Evolutionary conservation across 2,113 vertebrate genomes (phyloP).

Genomic region (Eidolon helvum): DNA sequence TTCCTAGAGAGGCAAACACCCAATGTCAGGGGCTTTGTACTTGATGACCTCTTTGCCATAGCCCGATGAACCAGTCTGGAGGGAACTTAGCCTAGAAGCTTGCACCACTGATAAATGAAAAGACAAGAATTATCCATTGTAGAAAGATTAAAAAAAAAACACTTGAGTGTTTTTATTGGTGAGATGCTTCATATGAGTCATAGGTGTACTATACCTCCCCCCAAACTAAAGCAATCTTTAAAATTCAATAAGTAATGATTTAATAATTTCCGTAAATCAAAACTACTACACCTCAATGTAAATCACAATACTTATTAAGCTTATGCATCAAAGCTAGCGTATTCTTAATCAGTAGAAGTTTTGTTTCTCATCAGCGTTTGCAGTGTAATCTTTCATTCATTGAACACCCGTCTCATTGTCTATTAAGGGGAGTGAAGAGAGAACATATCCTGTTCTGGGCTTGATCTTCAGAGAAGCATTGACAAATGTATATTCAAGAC

Average conservation of each 20-base stretch:
- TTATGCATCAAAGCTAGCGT: neutral
- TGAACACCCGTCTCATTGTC: neutral
- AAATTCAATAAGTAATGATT: neutral
- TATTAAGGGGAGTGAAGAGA: neutral
- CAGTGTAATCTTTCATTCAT: neutral
- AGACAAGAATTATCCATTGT: slow-evolving; percentile 6
- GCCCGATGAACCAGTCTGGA: neutral
- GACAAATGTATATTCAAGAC: neutral
- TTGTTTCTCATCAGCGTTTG: neutral
- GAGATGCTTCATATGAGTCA: neutral
- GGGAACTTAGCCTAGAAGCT: neutral
- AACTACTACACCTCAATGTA: neutral
- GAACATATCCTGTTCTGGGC: neutral
- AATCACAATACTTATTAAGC: neutral
- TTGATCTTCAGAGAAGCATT: neutral
- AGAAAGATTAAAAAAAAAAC: slow-evolving; percentile 35
- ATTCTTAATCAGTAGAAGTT: neutral
- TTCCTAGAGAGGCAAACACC: neutral
- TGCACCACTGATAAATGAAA: neutral
- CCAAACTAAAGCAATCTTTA: neutral
- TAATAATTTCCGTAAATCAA: slow-evolving; percentile 4
- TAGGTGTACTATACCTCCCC: neutral
- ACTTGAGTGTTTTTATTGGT: slow-evolving; percentile 7
- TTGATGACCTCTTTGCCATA: neutral
- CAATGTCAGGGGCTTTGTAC: neutral